Evolutionary conservation across 2,113 vertebrate species (phyloP).

Genomic region (Eurystomus gularis): DNA sequence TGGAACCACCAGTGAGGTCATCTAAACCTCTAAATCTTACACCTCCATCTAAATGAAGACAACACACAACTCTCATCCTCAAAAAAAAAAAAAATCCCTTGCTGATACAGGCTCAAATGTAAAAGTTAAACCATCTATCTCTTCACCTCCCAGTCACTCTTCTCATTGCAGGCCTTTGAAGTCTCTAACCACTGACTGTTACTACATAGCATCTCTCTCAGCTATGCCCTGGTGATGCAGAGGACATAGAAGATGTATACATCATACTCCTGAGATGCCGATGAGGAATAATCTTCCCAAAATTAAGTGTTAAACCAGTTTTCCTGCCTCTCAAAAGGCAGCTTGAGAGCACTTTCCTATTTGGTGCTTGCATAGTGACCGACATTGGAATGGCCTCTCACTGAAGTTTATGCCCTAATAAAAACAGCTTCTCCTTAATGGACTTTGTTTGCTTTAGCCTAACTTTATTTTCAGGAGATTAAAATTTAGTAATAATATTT

Average conservation of each 20-base stretch:
- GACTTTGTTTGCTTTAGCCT: background rate
- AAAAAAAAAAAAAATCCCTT: background rate
- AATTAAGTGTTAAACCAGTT: background rate
- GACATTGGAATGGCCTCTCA: fast-evolving
- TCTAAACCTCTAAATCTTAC: background rate
- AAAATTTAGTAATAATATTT: conserved; percentile 10
- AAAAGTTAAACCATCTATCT: background rate
- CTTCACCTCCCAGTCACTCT: background rate
- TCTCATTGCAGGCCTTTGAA: background rate
- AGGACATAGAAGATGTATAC: background rate
- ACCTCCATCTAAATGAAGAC: background rate
- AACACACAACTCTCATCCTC: background rate
- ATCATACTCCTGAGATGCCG: background rate
- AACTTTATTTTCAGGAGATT: background rate
- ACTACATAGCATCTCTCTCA: background rate
- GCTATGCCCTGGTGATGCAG: background rate
- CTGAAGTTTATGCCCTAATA: background rate
- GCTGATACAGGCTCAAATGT: background rate
- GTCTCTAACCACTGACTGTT: background rate
- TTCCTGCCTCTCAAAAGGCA: background rate
- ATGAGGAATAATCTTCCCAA: background rate
- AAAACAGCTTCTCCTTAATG: background rate
- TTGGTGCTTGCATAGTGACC: background rate
- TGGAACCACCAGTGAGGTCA: background rate
- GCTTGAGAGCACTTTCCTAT: background rate